These are phyloP conservation scores for Zosterops japonicus DNA, from an alignment of 2,113 vertebrate genomes.

Conservation along the genomic window DNA sequence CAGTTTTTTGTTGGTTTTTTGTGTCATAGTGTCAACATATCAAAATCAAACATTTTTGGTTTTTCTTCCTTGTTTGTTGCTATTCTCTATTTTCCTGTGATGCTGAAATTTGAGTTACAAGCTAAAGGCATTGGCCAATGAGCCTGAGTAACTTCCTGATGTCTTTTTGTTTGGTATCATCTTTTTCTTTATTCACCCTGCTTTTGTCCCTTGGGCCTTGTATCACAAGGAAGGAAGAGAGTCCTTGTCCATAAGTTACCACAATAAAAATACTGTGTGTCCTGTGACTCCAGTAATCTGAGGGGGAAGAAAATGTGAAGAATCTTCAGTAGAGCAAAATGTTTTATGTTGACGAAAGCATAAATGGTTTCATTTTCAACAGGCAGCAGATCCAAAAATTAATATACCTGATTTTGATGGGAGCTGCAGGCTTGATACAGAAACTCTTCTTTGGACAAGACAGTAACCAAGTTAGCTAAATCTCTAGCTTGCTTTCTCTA, in stretches of 20 bases:
- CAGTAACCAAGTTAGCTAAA: not conserved
- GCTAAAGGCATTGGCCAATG: not conserved
- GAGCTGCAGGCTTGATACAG: not conserved
- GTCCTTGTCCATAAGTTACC: not conserved
- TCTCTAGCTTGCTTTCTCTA: not conserved
- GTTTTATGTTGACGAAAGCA: not conserved
- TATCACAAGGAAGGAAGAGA: not conserved
- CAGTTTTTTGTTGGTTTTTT: not conserved
- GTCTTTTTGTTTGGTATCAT: not conserved
- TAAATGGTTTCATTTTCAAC: not conserved
- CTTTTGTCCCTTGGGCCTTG: not conserved
- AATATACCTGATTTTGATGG: not conserved
- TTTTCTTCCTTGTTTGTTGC: not conserved
- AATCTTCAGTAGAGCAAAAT: not conserved
- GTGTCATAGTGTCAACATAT: not conserved
- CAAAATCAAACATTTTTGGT: not conserved
- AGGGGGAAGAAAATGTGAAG: not conserved
- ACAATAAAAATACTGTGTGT: not conserved
- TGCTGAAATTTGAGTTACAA: not conserved
- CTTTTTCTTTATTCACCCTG: not conserved
- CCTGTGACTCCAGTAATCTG: not conserved
- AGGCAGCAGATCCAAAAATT: not conserved
- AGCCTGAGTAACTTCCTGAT: not conserved
- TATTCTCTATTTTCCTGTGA: not conserved
- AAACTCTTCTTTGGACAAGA: not conserved